Evolutionary conservation across 2,888 invertebrate species (phyloP), one percentile per base, ranked within the genome.

Genomic region (Allolobophora icterica): DNA sequence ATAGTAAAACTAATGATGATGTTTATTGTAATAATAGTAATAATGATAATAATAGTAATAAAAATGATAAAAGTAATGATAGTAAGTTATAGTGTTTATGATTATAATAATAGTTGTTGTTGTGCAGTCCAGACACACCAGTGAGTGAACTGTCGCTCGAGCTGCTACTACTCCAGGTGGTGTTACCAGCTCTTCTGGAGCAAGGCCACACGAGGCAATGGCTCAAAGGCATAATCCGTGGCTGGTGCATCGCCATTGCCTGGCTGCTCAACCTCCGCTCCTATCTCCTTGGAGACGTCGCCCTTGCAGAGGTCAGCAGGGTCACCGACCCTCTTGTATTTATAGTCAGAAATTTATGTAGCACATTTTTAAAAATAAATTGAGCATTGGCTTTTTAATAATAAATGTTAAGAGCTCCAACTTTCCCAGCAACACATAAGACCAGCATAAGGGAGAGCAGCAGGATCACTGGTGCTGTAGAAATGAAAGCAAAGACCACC

Each of bases 201-300:
- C 99, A 99, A 95, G 98, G 98, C 98, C 99, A 99, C 95, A 99
- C 99, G 0, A 96, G 99, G 17, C 97, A 97, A 19, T 99, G 99
- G 98, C 96, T 99, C 92, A 99, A 99, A 95, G 97, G 97, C 11
- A 96, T 98, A 21, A 97, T 99, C 0, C 96, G 97, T 19, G 93
- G 95, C 93, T 94, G 95, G 95, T 93, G 94, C 91, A 92, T 95
- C 17, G 94, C 92, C 8, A 94, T 95, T 1, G 97, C 99, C 0
- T 98, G 97, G 96, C 94, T 97, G 38, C 96, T 99, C 6, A 97
- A 98, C 91, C 96, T 99, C 21, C 97, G 98, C 92, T 98, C 98
- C 0, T 99, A 99, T 95, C 96, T 99, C 91, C 96, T 99, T 89
- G 98, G 98, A 0, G 97, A 97, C 93, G 95, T 95, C n/a, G 94